Base-by-base conservation (phyloP, 1,140 invertebrate species). In the Drosophila obscura region DNA sequence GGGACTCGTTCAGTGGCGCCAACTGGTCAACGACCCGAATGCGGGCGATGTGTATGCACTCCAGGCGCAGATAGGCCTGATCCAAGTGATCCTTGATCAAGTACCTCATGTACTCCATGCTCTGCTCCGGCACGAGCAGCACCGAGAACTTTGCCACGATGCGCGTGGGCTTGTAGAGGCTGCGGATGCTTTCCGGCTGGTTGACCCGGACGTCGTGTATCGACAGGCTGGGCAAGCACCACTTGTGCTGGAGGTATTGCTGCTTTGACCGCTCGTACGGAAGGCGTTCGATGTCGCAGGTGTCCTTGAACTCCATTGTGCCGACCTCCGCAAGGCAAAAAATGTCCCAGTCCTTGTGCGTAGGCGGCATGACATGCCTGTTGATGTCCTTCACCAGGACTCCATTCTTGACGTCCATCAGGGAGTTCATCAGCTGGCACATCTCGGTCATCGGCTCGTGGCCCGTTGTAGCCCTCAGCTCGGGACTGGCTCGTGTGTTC, bases 321-420 rank as follows among this genome's bases (percentile, higher is more conserved):
- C 73, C 67, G 0, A 52, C 22, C 8, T 79, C 76, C 3, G 63
- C 58, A 0, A 13, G 6, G 19, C 24, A 22, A 4, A 79, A 28
- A 15, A 79, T 50, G 16, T 73, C 22, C 67, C 67, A 79, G n/a
- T 79, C 76, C 15, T 51, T 24, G 4, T 73, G 73, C 0, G 61
- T 72, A 5, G 73, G 9, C 0, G 76, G 66, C 53, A 50, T 13
- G 16, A 73, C 53, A 46, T 77, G 67, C 0, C 57, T 49, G 0
- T 51, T 2, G 5, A 79, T 15, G 5, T 53, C 28, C 8, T 49
- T 2, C 0, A 61, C 43, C 0, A 60, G 41, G 0, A 53, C 11
- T 6, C 49, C 44, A 0, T 15, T 24, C 4, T 46, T 19, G 4
- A 24, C 22, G 16, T 61, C 52, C 31, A 22, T 46, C 6, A 79